phyloP scores from a whole-genome alignment of 2,113 vertebrate species.

The Coptodon bakossiorum region DNA sequence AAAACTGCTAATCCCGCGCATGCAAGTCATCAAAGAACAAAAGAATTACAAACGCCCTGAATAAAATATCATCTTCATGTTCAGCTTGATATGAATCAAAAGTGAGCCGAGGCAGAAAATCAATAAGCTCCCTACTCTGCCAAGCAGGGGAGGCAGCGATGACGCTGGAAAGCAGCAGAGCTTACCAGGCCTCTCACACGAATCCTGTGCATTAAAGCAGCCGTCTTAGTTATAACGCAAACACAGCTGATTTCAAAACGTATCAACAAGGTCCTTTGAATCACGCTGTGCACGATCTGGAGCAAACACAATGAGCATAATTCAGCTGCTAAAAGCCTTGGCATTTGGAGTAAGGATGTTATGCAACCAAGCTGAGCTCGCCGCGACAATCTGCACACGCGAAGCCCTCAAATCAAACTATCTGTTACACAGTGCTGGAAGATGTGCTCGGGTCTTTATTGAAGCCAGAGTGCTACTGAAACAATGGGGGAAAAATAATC shows the following conservation, averaged over 20 bases:
- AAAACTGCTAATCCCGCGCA: neutral
- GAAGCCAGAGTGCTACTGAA: neutral
- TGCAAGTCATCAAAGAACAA: neutral
- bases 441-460: neutral
- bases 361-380: constrained; percentile 35
- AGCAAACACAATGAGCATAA: constrained; percentile 43
- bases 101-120: constrained; percentile 28
- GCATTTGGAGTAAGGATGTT: constrained; percentile 50
- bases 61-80: neutral
- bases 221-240: neutral
- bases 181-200: neutral
- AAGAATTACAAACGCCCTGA: neutral
- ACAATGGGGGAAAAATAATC: neutral
- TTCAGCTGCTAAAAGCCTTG: constrained; percentile 50
- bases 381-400: neutral
- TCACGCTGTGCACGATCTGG: neutral
- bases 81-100: constrained; percentile 28
- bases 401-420: neutral
- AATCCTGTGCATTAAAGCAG: neutral
- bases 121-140: constrained; percentile 35
- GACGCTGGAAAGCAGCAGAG: constrained; percentile 1
- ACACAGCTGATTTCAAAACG: neutral
- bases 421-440: neutral
- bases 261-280: neutral
- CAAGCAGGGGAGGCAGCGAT: neutral